phyloP scores from a whole-genome alignment of 2,888 invertebrate genomes.

The Unio pictorum region DNA sequence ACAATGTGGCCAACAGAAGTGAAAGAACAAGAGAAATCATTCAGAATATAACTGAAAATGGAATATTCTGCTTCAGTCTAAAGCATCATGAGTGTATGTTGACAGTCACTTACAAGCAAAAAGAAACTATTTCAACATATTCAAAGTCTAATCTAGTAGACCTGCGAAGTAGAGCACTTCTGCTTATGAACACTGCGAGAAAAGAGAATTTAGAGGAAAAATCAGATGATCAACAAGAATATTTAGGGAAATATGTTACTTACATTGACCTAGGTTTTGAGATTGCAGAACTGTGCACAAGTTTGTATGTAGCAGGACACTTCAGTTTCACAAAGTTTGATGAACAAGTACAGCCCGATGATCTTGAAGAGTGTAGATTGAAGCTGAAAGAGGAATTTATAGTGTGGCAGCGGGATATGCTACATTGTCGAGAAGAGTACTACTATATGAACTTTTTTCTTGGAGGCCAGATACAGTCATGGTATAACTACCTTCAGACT shows the following conservation, averaged over 20 bases:
- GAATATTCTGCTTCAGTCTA: constrained; percentile 29
- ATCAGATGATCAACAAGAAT: too few species aligned
- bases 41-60: constrained; percentile 24
- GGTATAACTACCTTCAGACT: constrained; percentile 27
- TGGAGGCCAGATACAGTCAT: constrained; percentile 31
- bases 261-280: constrained; percentile 16
- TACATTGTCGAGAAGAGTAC: constrained; percentile 11
- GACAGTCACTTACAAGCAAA: constrained; percentile 22
- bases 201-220: constrained; percentile 1
- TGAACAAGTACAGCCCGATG: constrained; percentile 5
- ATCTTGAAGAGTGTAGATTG: constrained; percentile 6
- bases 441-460: constrained; percentile 37
- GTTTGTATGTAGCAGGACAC: constrained; percentile 17
- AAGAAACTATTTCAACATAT: constrained; percentile 14
- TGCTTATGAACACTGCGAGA: constrained; percentile 30
- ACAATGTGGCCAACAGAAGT: constrained; percentile 47
- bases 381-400: constrained; percentile 11
- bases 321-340: constrained; percentile 5
- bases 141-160: constrained; percentile 20
- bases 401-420: constrained; percentile 27
- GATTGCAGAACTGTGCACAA: constrained; percentile 8
- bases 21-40: constrained; percentile 42
- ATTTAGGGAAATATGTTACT: constrained; percentile 12
- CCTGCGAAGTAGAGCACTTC: constrained; percentile 38
- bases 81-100: constrained; percentile 12